Evolutionary conservation across 2,888 invertebrate species (phyloP), one percentile per base, ranked within the genome.

Genomic region (Agonum fuliginosum): DNA sequence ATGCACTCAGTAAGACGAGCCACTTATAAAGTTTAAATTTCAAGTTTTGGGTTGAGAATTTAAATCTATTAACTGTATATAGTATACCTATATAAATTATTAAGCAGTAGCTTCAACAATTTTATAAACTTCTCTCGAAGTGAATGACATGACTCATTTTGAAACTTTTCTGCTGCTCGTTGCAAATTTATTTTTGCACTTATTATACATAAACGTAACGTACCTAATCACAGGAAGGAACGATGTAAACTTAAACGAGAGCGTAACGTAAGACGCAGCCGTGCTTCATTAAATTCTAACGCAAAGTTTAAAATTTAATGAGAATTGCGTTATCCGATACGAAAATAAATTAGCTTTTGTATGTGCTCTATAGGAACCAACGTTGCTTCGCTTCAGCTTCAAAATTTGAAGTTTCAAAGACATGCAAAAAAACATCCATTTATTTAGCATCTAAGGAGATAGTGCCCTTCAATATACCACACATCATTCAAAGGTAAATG

Each of bases 271-370:
- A 37, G 37, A 48, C 70, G 27, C 24, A 43, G 30, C 67, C 24
- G 46, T 34, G 41, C 58, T 72, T 72, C 58, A 72, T 72, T 72
- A 72, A 72, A 72, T 51, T 72, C 72, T 72, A 37, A 72, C 51
- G 58, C 37, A 72, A 70, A 72, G 41, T 72, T 72, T 54, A 72
- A 72, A 72, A 72, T 72, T 72, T 72, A 72, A 72, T 72, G 58
- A 72, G 72, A 72, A 37, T 41, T 72, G 72, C 34, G 72, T 72
- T 72, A 72, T 72, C 72, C 58, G 58, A 58, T 58, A 72, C 72
- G 72, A 41, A 58, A 72, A 72, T 72, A 72, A 72, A 72, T 72
- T 72, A 72, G 58, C 72, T 58, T 58, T 54, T 58, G 54, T 58
- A 58, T 58, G 72, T 72, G 34, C 30, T 71, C 17, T 10, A 27